phyloP scores from a whole-genome alignment of 1,140 invertebrate genomes.

The Eumaeus atala region DNA sequence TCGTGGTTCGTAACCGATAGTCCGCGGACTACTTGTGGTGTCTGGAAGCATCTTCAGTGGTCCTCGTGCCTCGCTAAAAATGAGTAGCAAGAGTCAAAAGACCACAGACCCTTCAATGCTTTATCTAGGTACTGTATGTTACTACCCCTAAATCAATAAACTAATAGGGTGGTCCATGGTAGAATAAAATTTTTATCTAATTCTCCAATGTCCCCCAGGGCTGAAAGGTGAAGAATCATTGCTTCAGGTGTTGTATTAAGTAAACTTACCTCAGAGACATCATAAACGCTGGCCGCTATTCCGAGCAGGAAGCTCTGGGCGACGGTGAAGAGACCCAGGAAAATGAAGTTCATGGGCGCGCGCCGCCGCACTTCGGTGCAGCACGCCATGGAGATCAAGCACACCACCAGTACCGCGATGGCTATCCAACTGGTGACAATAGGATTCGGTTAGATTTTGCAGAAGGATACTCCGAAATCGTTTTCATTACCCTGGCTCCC shows the following conservation, averaged over 20 bases:
- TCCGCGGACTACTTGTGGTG: no score
- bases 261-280: conserved; percentile 73
- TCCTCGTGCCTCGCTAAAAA: no score
- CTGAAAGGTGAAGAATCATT: neutral
- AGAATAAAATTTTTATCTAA: no score
- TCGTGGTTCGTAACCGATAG: no score
- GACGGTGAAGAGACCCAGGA: conserved; percentile 88
- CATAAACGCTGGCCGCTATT: conserved; percentile 76
- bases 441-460: neutral
- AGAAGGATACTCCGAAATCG: no score
- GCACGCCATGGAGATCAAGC: conserved; percentile 89
- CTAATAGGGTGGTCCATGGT: no score
- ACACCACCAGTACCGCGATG: conserved; percentile 81
- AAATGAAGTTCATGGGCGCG: conserved; percentile 91
- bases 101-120: no score
- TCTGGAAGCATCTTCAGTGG: no score
- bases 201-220: neutral
- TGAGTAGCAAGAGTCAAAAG: no score
- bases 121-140: no score
- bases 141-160: no score
- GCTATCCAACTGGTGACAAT: conserved; percentile 77
- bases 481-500: no score
- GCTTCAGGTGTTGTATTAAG: neutral
- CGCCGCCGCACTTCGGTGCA: conserved; percentile 88
- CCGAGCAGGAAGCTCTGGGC: conserved; percentile 87